Evolutionary conservation across 2,888 invertebrate species (phyloP).

Genomic region (Tupiocoris notatus): DNA sequence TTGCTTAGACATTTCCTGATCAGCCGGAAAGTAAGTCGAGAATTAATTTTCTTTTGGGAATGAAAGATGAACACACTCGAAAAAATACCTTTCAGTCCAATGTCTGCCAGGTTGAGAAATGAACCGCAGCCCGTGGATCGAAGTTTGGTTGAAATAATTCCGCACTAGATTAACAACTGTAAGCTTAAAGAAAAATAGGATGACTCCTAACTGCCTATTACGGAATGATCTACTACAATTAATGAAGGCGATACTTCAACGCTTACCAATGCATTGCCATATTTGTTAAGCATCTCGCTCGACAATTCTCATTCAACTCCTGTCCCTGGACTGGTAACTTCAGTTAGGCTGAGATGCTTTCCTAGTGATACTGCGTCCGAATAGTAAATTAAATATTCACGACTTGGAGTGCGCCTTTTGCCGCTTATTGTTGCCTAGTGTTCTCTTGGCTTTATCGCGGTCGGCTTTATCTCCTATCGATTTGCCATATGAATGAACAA

Average conservation of each 20-base stretch:
- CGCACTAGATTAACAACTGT: constrained; percentile 25
- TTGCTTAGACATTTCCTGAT: no score
- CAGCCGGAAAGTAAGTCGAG: no score
- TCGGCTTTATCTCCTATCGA: neutral
- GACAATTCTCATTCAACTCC: neutral
- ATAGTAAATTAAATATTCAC: neutral
- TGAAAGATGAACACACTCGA: no score
- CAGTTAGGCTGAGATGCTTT: neutral
- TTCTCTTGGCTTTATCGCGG: neutral
- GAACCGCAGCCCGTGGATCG: constrained; percentile 69
- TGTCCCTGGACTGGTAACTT: neutral
- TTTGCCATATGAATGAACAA: no score
- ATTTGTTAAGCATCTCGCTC: no score
- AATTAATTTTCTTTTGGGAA: no score
- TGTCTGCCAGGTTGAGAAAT: constrained; percentile 66
- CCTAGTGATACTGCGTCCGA: neutral
- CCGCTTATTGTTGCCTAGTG: constrained; percentile 7
- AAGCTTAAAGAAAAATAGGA: no score
- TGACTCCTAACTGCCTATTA: no score
- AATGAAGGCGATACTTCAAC: no score
- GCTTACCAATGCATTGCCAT: no score
- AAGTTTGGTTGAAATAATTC: constrained; percentile 63
- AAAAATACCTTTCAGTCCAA: constrained; percentile 63
- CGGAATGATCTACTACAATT: no score
- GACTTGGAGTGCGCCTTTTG: neutral